Evolutionary conservation across 2,797 vertebrate species (phyloP).

Genomic region (Aplochiton taeniatus): DNA sequence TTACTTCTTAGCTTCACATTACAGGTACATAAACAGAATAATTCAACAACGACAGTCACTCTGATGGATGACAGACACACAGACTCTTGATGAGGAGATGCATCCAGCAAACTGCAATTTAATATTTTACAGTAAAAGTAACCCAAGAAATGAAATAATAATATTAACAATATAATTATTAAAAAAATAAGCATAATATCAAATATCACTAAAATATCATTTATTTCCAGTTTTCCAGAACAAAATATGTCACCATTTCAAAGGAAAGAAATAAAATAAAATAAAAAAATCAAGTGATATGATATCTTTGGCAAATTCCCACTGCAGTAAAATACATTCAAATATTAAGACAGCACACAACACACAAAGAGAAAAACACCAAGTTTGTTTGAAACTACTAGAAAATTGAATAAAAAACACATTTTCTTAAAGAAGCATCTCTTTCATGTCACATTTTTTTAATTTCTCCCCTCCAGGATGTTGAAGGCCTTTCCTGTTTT

Average conservation of each 20-base stretch:
- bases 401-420: constrained; percentile 99
- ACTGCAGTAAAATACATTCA: constrained; percentile 99
- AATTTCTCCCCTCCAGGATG: constrained; percentile 80
- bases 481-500: constrained; percentile 72
- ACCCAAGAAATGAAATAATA: constrained; percentile 67
- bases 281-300: constrained; percentile 78
- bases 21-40: constrained; percentile 96
- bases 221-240: constrained; percentile 83
- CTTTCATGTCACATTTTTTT: constrained; percentile 74
- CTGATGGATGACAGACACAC: constrained; percentile 86
- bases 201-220: constrained; percentile 79
- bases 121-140: constrained; percentile 90
- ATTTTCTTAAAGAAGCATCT: constrained; percentile 92
- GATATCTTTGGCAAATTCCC: constrained; percentile 99
- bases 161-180: constrained; percentile 67
- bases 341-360: constrained; percentile 98
- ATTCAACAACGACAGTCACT: constrained; percentile 98
- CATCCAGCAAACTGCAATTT: constrained; percentile 89
- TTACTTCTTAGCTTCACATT: constrained; percentile 96
- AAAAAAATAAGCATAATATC: constrained; percentile 73
- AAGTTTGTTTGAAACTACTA: constrained; percentile 93
- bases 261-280: constrained; percentile 63
- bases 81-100: constrained; percentile 90
- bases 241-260: constrained; percentile 67
- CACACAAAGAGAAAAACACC: constrained; percentile 91